These are phyloP conservation scores for Ridgeia piscesae DNA, from an alignment of 1,140 invertebrate genomes.

Conservation along the genomic window DNA sequence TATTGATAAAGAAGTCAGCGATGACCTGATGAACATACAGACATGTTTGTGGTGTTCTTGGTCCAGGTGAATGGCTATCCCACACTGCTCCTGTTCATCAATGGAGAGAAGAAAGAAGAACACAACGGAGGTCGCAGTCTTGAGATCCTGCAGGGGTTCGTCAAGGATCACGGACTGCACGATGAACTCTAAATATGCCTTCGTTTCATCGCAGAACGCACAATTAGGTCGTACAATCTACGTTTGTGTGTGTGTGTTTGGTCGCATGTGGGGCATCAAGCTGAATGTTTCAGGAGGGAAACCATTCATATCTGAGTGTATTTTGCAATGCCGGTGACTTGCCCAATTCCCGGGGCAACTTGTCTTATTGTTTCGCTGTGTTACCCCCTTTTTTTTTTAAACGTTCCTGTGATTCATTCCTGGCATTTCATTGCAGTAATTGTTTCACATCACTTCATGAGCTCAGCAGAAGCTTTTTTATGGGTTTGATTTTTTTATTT, in stretches of 20 bases:
- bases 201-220: neutral
- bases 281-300: no score
- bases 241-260: neutral
- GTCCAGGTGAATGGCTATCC: slow-evolving; percentile 16
- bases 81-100: slow-evolving; percentile 30
- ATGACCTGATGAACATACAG: neutral
- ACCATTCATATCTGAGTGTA: neutral
- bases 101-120: slow-evolving; percentile 26
- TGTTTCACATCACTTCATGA: neutral
- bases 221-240: neutral
- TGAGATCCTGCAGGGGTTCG: neutral
- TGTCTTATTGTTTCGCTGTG: neutral
- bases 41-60: neutral
- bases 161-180: neutral
- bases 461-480: neutral
- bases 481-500: neutral
- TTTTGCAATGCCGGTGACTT: neutral
- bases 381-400: neutral
- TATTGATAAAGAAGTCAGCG: no score
- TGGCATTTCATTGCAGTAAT: no score
- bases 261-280: neutral
- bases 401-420: neutral
- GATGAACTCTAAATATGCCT: slow-evolving; percentile 20
- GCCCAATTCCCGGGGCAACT: neutral
- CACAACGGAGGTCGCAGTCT: slow-evolving; percentile 16